Evolutionary conservation across 2,797 vertebrate genomes (phyloP), one percentile per base, ranked within the genome.

Genomic region (Notoglanidium macrostoma): DNA sequence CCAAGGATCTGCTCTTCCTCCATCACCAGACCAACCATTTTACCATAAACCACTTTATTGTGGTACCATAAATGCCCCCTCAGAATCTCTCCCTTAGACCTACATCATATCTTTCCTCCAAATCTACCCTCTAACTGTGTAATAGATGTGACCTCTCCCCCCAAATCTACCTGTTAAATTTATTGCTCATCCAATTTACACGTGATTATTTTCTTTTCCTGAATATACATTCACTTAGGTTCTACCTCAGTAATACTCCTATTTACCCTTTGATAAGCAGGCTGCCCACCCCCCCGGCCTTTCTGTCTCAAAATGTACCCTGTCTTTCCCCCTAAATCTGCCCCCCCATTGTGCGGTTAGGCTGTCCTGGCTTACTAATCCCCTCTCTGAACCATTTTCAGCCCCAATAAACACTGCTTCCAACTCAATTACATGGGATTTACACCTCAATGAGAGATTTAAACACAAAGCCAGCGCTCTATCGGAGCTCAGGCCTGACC

Each of bases 401-500:
- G 40, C 40, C 61, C 1, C 19, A 12, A 44, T 65, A 79, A 63
- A 86, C 10, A 2, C 54, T 26, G 40, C 0, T 49, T 82, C 67
- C 23, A 1, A 23, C 32, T 77, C 57, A 87, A 83, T 76, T 83
- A 76, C 23, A 17, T 7, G 2, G 26, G 72, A 68, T 78, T 86
- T 68, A 80, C 63, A 70, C 85, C 68, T 73, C 61, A 84, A 14
- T 68, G 46, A 1, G 72, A 84, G 35, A 57, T n/a, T 63, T 57
- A 23, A 23, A 59, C 77, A 79, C 77, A 79, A 59, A 57, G 54
- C 29, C 19, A 1, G n/a, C 5, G 12, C 73, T 29, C 49, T 49
- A 49, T 14, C 14, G 29, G 54, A 59, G 77, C 3, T 40, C 14
- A 7, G 0, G 0, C 3, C 46, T 83, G n/a, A 79, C 61, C 32